Evolutionary conservation across 2,888 invertebrate genomes (phyloP), one percentile per base, ranked within the genome.

Genomic region (Terebella lapidaria): DNA sequence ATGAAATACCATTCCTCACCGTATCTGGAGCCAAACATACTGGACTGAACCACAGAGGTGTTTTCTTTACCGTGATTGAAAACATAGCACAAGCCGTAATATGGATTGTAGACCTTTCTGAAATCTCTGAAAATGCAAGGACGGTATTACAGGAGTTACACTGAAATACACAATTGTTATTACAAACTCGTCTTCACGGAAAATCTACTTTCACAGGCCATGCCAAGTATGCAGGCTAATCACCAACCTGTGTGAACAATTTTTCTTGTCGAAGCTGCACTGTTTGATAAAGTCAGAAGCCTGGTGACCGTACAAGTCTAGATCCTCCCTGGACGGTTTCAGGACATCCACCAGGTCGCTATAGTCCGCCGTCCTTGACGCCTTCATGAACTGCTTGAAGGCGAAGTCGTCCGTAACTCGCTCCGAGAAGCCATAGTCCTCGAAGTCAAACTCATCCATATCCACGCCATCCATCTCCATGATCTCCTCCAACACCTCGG

Each of bases 251-350:
- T n/a, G n/a, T n/a, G 54, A 46, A 28, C 59, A 59, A 26, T 54
- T 47, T 45, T 65, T 61, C 10, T 68, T 65, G 52, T 67, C 66
- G 54, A 68, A 70, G 22, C 67, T 69, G 61, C 71, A 71, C 52
- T 70, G 70, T 24, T 67, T 59, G 22, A 71, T 68, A 42, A 71
- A 57, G 54, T 71, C 70, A n/a, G 65, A 61, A 5, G 65, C 64
- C 54, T 64, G 62, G 52, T 69, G 67, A 0, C 71, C 71, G 30
- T 56, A 59, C 20, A 22, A 45, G 26, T 52, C 56, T 1, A 62
- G 58, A 26, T 59, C 58, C 5, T 35, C 52, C 22, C 26, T 25
- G 26, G 49, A 29, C 1, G 62, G 58, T n/a, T 53, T 59, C 35
- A 62, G 28, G 10, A 58, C 25, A 28, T 56, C 62, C 25, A 46